Evolutionary conservation across 2,113 vertebrate genomes (phyloP).

Genomic region (Tympanuchus pallidicinctus): DNA sequence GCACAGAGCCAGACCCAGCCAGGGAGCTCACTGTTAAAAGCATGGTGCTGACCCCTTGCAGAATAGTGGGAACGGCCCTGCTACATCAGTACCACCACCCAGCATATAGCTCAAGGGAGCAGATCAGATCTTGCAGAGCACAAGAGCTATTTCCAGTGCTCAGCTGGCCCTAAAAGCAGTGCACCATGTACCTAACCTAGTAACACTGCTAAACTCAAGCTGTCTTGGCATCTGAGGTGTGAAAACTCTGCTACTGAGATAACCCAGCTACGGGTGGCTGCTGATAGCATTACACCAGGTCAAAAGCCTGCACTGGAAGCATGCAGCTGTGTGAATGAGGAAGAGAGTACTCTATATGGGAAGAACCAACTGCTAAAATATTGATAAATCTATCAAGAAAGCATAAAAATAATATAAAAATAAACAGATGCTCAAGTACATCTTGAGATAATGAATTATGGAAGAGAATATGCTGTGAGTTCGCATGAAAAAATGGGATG

Average conservation of each 20-base stretch:
- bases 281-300: neutral
- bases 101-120: neutral
- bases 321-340: neutral
- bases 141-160: slow-evolving; percentile 31
- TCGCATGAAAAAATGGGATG: slow-evolving; percentile 17
- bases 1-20: neutral
- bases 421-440: slow-evolving; percentile 80
- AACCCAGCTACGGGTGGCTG: neutral
- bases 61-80: neutral
- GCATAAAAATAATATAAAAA: slow-evolving; percentile 79
- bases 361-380: slow-evolving; percentile 79
- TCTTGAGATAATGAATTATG: slow-evolving; percentile 80
- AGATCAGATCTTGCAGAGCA: neutral
- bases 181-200: neutral
- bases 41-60: rapidly evolving
- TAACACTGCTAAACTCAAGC: slow-evolving; percentile 49
- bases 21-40: neutral
- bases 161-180: slow-evolving; percentile 12
- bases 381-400: slow-evolving; percentile 79
- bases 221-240: slow-evolving; percentile 7
- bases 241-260: slow-evolving; percentile 21
- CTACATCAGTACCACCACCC: neutral
- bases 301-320: neutral
- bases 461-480: slow-evolving; percentile 55
- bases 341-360: slow-evolving; percentile 64